These are phyloP conservation scores for Mycteria americana DNA, from an alignment of 2,797 vertebrate genomes.

Conservation along the genomic window DNA sequence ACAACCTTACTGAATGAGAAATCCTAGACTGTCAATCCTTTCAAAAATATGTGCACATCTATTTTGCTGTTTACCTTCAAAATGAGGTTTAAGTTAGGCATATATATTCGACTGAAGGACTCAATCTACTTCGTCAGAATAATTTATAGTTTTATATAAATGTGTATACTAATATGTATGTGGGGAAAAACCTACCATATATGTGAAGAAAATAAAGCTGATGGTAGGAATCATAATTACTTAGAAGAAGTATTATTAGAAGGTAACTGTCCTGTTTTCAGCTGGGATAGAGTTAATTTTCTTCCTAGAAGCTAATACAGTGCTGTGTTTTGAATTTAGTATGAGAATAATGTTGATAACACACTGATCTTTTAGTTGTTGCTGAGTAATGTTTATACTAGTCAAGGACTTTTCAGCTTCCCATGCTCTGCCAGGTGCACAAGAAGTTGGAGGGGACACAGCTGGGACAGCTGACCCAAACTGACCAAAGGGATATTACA, in stretches of 20 bases:
- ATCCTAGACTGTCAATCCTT: not conserved
- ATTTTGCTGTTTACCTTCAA: not conserved
- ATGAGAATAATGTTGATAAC: too few relatives aligned
- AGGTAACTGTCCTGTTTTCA: too few relatives aligned
- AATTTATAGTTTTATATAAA: not conserved
- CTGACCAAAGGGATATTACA: too few relatives aligned
- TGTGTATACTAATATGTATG: not conserved
- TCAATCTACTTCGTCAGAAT: not conserved
- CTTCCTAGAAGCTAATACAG: too few relatives aligned
- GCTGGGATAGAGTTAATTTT: too few relatives aligned
- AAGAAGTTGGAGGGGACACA: too few relatives aligned
- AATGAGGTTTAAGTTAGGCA: not conserved
- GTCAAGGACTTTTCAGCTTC: too few relatives aligned
- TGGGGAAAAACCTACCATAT: not conserved
- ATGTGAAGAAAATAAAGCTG: not conserved
- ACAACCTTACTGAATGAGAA: not conserved
- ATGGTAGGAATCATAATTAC: not conserved
- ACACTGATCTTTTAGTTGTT: too few relatives aligned
- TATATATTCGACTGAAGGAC: not conserved
- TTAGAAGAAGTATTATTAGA: not conserved
- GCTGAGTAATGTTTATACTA: too few relatives aligned
- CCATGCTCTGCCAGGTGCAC: too few relatives aligned
- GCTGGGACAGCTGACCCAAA: too few relatives aligned
- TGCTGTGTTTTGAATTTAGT: too few relatives aligned
- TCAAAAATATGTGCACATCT: not conserved